These are phyloP conservation scores for Meloe dianella DNA, from an alignment of 2,888 invertebrate species.

Conservation along the genomic window DNA sequence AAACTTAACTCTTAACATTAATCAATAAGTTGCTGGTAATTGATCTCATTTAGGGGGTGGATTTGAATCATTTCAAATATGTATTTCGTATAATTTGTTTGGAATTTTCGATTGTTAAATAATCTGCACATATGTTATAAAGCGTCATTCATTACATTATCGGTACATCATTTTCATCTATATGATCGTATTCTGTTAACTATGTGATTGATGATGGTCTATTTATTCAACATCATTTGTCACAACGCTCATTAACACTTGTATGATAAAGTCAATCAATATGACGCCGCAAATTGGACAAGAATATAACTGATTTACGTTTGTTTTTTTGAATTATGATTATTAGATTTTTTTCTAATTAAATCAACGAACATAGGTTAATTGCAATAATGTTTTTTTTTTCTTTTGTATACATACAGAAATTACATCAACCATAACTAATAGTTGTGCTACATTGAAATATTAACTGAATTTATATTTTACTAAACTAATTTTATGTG, in stretches of 20 bases:
- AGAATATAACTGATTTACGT: neutral
- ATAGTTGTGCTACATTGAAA: slow-evolving; percentile 1
- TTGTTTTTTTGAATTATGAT: no score
- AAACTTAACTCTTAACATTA: neutral
- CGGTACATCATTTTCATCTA: slow-evolving; percentile 27
- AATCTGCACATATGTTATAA: slow-evolving; percentile 23
- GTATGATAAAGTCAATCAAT: slow-evolving; percentile 27
- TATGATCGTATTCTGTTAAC: slow-evolving; percentile 32
- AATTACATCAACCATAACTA: slow-evolving; percentile 6
- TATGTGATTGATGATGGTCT: slow-evolving; percentile 39
- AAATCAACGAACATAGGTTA: neutral
- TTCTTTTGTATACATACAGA: neutral
- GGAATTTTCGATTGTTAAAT: slow-evolving; percentile 12
- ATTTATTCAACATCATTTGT: slow-evolving; percentile 39
- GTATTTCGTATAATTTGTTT: neutral
- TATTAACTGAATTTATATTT: slow-evolving; percentile 8
- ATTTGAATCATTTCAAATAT: neutral
- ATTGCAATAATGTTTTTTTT: neutral
- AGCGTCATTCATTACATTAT: slow-evolving; percentile 29
- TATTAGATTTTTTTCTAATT: no score
- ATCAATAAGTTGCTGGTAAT: neutral
- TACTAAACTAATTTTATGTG: neutral
- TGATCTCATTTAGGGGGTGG: neutral
- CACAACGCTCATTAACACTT: slow-evolving; percentile 34
- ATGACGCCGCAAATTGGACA: neutral